phyloP scores from a whole-genome alignment of 2,888 invertebrate species.

The Thumatha senex region DNA sequence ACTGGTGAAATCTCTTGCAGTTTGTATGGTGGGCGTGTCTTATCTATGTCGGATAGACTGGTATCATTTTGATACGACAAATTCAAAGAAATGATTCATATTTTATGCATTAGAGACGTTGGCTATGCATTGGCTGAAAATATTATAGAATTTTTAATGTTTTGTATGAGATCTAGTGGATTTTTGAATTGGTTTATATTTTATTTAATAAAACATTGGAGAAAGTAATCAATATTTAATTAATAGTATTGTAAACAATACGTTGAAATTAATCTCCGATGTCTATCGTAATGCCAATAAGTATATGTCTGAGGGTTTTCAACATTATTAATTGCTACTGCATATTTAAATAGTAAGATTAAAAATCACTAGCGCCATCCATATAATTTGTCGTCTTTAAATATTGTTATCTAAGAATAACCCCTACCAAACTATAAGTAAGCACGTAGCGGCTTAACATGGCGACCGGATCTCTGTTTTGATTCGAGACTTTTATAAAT shows the following conservation, averaged over 20 bases:
- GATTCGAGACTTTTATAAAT: conserved; percentile 56
- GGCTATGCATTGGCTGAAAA: conserved; percentile 44
- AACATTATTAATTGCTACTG: neutral
- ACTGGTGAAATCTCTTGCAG: conserved; percentile 52
- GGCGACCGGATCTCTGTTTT: conserved; percentile 47
- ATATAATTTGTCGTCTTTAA: conserved; percentile 10
- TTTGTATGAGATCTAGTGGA: conserved; percentile 11
- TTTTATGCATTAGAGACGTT: conserved; percentile 72
- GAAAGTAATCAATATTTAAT: too few relatives aligned
- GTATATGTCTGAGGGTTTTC: too few relatives aligned
- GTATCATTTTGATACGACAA: conserved; percentile 71
- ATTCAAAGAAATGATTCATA: conserved; percentile 73
- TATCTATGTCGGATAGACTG: conserved; percentile 52
- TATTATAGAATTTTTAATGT: conserved; percentile 38
- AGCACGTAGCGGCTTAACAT: conserved; percentile 40
- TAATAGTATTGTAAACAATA: too few relatives aligned
- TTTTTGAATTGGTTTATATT: neutral
- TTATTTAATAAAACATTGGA: too few relatives aligned
- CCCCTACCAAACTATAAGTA: conserved; percentile 33
- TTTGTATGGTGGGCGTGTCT: conserved; percentile 51
- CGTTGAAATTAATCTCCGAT: neutral
- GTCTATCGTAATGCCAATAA: too few relatives aligned
- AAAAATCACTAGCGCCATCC: neutral
- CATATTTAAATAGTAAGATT: too few relatives aligned
- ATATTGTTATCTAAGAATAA: conserved; percentile 31